A percentile compares a stretch with the other conserved stretches of the same genome.
Evolutionary conservation across 2,888 invertebrate species (phyloP).

Genomic region (Plebejus argus): DNA sequence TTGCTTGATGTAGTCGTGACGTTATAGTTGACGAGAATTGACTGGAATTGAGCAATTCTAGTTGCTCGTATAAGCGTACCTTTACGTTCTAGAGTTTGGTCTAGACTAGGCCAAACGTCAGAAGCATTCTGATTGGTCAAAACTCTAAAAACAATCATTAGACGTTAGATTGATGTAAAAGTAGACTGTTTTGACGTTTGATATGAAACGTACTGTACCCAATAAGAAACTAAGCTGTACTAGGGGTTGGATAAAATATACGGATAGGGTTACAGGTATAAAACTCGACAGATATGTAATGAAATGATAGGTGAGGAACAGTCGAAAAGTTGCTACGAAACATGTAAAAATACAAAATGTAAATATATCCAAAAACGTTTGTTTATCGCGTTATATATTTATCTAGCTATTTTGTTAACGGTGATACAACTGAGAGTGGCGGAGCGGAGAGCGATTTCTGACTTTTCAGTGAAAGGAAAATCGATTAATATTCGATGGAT

Average conservation of each 20-base stretch:
- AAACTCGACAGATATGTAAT: neutral
- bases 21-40: no score
- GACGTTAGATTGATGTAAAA: no score
- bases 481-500: neutral
- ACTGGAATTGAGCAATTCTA: no score
- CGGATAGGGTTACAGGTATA: neutral
- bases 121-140: no score
- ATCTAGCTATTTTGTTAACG: conserved; percentile 19
- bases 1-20: no score
- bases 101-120: no score
- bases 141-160: no score
- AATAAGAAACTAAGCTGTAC: neutral
- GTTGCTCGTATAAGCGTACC: no score
- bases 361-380: conserved; percentile 64
- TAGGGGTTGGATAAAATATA: neutral
- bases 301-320: conserved; percentile 3
- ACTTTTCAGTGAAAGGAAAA: neutral
- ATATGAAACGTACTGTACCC: no score
- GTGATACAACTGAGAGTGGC: neutral
- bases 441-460: neutral
- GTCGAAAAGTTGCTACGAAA: conserved; percentile 39
- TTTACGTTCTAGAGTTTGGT: no score
- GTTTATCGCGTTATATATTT: conserved; percentile 41
- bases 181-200: no score
- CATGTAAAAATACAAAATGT: conserved; percentile 48